Conservation (phyloP, 2,797 vertebrate genomes). For the Poeciliopsis gracilis region DNA sequence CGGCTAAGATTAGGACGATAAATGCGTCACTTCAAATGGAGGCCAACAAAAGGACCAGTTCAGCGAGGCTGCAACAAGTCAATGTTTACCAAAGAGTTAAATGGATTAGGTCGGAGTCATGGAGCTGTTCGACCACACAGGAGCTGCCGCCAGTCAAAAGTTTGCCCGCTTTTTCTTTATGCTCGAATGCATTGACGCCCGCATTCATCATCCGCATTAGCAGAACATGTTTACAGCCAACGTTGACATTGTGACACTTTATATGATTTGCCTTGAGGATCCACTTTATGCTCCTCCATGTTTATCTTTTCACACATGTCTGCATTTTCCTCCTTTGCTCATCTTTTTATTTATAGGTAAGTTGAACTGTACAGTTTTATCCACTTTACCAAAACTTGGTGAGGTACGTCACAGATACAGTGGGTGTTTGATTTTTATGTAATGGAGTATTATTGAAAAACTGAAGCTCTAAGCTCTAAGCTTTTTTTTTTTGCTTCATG, state of each 20-base stretch:
- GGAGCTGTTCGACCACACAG: slow-evolving; percentile 4
- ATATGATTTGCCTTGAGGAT: background rate
- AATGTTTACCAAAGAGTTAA: slow-evolving; percentile 5
- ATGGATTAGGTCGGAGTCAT: slow-evolving; percentile 13
- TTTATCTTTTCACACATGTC: background rate
- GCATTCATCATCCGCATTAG: too few species aligned
- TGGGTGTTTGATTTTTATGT: background rate
- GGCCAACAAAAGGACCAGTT: slow-evolving; percentile 38
- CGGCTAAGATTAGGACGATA: slow-evolving; percentile 49
- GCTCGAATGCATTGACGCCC: background rate
- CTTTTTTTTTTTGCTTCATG: background rate
- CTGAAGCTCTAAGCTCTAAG: background rate
- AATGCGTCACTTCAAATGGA: slow-evolving; percentile 41
- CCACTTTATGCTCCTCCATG: background rate
- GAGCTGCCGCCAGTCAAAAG: background rate
- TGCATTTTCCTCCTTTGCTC: background rate
- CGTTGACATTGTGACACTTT: background rate
- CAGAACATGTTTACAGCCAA: background rate
- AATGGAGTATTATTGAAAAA: background rate
- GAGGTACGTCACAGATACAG: background rate
- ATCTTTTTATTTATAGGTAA: background rate
- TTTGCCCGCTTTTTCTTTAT: background rate
- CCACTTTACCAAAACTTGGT: background rate
- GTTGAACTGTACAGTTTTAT: background rate
- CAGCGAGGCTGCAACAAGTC: background rate